Evolutionary conservation across 2,113 vertebrate species (phyloP).

Genomic region (Seriola aureovittata): DNA sequence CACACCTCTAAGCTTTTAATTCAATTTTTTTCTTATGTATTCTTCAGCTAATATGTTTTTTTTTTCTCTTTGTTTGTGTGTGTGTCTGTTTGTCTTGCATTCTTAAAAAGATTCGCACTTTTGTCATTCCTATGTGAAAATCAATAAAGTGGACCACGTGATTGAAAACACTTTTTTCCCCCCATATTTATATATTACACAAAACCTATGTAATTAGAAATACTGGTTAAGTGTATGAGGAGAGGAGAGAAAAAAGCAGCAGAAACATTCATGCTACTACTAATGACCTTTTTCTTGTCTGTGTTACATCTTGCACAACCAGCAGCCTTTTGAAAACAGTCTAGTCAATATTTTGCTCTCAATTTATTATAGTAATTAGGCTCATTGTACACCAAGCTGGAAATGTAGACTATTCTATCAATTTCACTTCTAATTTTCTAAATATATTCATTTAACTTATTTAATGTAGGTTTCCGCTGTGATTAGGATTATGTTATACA

Average conservation of each 20-base stretch:
- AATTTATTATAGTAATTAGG: neutral
- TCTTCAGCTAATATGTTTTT: neutral
- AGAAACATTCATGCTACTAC: neutral
- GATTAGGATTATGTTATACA: conserved; percentile 1
- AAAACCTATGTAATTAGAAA: neutral
- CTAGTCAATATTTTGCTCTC: neutral
- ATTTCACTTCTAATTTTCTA: neutral
- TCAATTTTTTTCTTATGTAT: neutral
- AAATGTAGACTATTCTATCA: neutral
- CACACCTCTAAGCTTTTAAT: conserved; percentile 30
- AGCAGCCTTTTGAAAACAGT: neutral
- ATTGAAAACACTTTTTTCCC: conserved; percentile 12
- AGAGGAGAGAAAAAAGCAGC: neutral
- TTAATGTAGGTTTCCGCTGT: neutral
- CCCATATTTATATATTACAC: neutral
- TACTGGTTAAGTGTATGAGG: neutral
- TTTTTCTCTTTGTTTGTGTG: neutral
- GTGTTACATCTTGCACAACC: neutral
- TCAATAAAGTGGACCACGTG: conserved; percentile 72
- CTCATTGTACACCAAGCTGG: neutral
- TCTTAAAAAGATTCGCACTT: conserved; percentile 14
- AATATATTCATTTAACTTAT: neutral
- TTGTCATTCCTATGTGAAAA: conserved; percentile 58
- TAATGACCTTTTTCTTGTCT: neutral
- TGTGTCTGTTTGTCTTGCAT: conserved; percentile 6